Base-by-base conservation (phyloP, 2,797 vertebrate species). In the Kryptolebias ocellatus region DNA sequence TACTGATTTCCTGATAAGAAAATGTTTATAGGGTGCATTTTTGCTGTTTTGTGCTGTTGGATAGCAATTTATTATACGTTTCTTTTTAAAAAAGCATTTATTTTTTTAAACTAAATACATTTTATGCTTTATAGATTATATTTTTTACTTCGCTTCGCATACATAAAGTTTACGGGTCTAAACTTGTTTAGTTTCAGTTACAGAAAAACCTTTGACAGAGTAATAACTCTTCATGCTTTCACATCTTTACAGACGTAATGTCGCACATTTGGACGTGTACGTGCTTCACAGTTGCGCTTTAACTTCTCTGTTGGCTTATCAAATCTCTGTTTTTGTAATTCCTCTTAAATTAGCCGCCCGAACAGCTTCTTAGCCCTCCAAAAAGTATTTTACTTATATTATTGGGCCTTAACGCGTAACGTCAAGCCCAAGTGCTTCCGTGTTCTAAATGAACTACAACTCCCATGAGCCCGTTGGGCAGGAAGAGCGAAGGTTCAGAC, bases 381-480 rank as follows among this genome's bases (percentile, higher is more conserved):
- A 14, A 42, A 10, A 39, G 4, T 61, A 10, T 45, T 31, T 27
- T 47, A 20, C 14, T 37, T 4, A 29, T 27, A 31, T 0, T n/a
- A 7, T 11, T 14, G 46, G 16, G 46, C 17, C 6, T 53, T 28
- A 45, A 10, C 15, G 6, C 16, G 4, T 63, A 42, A 20, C 27
- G 16, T 57, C 17, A 45, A 31, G 7, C 45, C 17, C 0, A 46
- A 3, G 9, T 3, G 1, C 20, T 11, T 31, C 28, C 2, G 45
- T 24, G 5, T 50, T 42, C 15, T n/a, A 0, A 7, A 20, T 29
- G 12, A 68, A 91, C 91, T 88, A 82, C 88, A 87, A 74, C 5
- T 76, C 79, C 90, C 90, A 81, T 61, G 34, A 83, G 29, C 27
- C 37, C 5, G 0, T 9, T 0, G 3, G 56, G 27, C 1, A 11